Conservation (phyloP, 37 sponge, comb jelly and placozoan genomes). For the Ianthella basta region DNA sequence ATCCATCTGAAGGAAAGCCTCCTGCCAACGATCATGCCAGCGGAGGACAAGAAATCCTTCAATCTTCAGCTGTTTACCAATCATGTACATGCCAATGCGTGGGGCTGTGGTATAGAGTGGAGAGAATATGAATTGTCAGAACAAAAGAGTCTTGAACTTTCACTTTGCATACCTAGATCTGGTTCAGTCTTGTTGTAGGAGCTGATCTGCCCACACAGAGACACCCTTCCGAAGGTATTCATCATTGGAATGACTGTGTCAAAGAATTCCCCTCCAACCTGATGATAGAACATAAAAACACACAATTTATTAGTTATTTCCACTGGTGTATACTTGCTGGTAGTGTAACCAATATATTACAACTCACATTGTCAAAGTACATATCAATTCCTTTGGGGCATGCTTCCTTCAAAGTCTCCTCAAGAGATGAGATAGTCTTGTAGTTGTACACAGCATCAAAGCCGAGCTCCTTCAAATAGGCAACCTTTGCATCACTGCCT, state of each 20-base stretch:
- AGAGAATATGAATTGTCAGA: not conserved
- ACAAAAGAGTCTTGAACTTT: not conserved
- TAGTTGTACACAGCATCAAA: conserved; percentile 95
- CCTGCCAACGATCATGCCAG: conserved; percentile 51
- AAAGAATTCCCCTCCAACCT: conserved; percentile 91
- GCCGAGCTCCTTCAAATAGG: conserved; percentile 48
- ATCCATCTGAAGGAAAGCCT: conserved; percentile 60
- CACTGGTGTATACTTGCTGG: not conserved
- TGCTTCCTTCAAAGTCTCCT: conserved; percentile 64
- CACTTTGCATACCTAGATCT: conserved; percentile 10
- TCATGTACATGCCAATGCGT: conserved; percentile 33
- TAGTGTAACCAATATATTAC: not conserved
- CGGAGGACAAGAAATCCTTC: conserved; percentile 71
- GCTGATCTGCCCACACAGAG: conserved; percentile 80
- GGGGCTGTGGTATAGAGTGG: not conserved
- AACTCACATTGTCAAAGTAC: conserved; percentile 91
- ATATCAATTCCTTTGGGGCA: conserved; percentile 90
- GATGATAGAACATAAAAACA: not conserved
- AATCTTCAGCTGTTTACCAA: conserved; percentile 66
- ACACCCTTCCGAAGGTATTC: conserved; percentile 77
- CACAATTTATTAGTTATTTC: too few relatives aligned
- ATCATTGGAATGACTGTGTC: conserved; percentile 67
- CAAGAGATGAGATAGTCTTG: conserved; percentile 75
- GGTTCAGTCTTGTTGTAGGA: conserved; percentile 68
- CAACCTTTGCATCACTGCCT: conserved; percentile 85